Percentiles rank a stretch among this genome's conserved stretches.
Conservation (phyloP, 2,888 invertebrate species). For the Acleris literana region DNA sequence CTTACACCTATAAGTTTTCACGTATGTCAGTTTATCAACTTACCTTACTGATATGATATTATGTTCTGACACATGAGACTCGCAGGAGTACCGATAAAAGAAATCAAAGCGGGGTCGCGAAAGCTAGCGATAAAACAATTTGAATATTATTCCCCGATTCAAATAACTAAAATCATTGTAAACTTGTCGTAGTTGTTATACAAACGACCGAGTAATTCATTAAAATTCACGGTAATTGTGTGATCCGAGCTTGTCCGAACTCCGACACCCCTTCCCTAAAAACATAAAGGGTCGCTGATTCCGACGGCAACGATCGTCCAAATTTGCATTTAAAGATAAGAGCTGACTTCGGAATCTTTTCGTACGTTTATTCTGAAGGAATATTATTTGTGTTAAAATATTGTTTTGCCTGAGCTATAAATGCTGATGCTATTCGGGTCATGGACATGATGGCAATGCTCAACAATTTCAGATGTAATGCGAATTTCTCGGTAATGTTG, state of each 20-base stretch:
- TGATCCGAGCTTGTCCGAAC: constrained; percentile 25
- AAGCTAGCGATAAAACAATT: too few species aligned
- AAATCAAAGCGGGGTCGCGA: too few species aligned
- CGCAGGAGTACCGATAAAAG: too few species aligned
- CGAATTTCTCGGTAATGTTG: constrained; percentile 18
- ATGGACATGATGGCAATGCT: not conserved
- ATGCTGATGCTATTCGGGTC: not conserved
- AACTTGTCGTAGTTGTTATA: not conserved
- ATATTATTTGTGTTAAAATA: not conserved
- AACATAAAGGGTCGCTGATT: constrained; percentile 23
- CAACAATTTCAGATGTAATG: not conserved
- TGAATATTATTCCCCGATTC: too few species aligned
- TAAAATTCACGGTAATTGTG: constrained; percentile 23
- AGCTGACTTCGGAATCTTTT: constrained; percentile 14
- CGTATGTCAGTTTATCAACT: not conserved
- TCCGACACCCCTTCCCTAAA: constrained; percentile 24
- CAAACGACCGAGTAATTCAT: constrained; percentile 21
- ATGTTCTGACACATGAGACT: too few species aligned
- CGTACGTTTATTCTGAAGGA: constrained; percentile 9
- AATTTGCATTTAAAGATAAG: constrained; percentile 35
- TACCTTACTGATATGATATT: too few species aligned
- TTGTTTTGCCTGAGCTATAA: not conserved
- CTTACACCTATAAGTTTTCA: not conserved
- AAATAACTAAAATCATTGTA: not conserved
- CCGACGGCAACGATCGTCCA: constrained; percentile 24